phyloP scores from a whole-genome alignment of 2,797 vertebrate species.

The Pangasius macronema region DNA sequence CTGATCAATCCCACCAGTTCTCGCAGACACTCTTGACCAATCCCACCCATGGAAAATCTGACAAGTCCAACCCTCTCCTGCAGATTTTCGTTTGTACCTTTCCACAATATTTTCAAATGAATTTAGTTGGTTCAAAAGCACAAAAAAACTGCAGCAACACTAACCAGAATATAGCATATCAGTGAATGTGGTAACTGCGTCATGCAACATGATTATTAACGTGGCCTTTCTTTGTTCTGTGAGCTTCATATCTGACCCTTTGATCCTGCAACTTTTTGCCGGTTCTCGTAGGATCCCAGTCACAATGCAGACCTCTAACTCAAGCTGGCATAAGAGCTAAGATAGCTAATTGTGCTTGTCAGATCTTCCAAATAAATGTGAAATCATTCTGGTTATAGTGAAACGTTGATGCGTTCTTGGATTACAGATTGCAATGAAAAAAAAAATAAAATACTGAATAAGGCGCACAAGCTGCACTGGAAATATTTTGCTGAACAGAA shows the following conservation, averaged over 20 bases:
- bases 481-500: slow-evolving; percentile 17
- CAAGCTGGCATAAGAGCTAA: not conserved
- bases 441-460: not conserved
- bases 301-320: not conserved
- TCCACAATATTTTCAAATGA: not conserved
- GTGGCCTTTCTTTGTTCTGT: not conserved
- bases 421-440: not conserved
- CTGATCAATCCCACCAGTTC: not conserved
- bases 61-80: not conserved
- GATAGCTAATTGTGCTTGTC: not conserved
- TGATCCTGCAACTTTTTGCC: not conserved
- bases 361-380: not conserved
- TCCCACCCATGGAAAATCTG: not conserved
- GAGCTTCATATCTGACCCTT: not conserved
- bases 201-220: not conserved
- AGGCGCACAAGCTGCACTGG: not conserved
- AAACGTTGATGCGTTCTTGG: not conserved
- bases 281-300: not conserved
- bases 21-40: not conserved
- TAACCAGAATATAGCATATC: not conserved
- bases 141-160: not conserved
- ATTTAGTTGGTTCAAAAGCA: not conserved
- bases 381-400: not conserved
- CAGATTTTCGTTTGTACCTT: not conserved
- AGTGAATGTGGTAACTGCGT: not conserved